These are phyloP conservation scores for Romanomermis culicivorax DNA, from an alignment of 2,888 invertebrate genomes.

Conservation along the genomic window DNA sequence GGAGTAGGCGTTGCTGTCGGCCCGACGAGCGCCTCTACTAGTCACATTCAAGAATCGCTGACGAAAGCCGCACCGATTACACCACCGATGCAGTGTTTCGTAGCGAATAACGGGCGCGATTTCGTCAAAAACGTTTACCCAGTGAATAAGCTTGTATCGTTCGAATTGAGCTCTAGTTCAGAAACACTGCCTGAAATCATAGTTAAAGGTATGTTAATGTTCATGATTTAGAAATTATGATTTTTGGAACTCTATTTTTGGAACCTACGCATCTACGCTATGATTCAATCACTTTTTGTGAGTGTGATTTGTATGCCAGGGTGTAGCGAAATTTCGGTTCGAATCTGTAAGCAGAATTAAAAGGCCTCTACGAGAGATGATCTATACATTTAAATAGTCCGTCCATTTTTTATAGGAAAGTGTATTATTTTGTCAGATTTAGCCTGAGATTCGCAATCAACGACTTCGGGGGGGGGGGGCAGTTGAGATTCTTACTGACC, in stretches of 20 bases:
- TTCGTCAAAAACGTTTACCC: background rate
- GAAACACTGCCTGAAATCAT: background rate
- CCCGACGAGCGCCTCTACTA: background rate
- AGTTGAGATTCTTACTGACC: too few species aligned
- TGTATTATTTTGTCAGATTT: too few species aligned
- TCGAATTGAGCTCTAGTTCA: background rate
- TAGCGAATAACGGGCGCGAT: background rate
- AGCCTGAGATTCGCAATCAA: too few species aligned
- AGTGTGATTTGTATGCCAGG: background rate
- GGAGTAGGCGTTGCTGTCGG: too few species aligned
- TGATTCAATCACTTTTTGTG: background rate
- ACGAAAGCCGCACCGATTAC: background rate
- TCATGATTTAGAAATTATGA: too few species aligned
- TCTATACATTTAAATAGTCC: too few species aligned
- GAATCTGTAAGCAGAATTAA: too few species aligned
- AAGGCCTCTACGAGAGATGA: too few species aligned
- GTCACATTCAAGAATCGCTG: background rate
- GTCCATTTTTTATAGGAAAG: too few species aligned
- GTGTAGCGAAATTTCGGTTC: background rate
- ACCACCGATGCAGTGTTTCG: background rate
- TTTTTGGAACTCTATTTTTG: too few species aligned
- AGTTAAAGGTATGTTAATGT: background rate
- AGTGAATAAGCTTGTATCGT: background rate
- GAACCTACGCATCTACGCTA: background rate
- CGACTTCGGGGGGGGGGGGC: too few species aligned